Evolutionary conservation across 2,797 vertebrate species (phyloP).

Genomic region (Luscinia megarhynchos): DNA sequence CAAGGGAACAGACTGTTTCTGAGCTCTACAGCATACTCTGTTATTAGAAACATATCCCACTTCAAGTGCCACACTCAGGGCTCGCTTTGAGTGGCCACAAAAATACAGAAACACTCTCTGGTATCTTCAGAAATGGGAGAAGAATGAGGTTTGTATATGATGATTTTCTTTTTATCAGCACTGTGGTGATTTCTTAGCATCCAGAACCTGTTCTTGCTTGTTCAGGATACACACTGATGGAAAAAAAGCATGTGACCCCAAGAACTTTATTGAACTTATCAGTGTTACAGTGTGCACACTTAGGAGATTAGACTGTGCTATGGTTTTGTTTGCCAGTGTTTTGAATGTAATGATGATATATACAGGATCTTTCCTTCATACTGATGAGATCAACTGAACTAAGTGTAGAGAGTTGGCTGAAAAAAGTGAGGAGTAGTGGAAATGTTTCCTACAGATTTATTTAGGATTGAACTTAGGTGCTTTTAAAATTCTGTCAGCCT

Average conservation of each 20-base stretch:
- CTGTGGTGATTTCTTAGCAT: neutral
- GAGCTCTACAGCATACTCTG: neutral
- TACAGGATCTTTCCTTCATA: neutral
- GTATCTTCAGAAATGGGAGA: neutral
- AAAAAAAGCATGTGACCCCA: neutral
- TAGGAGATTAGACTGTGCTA: neutral
- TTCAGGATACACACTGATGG: neutral
- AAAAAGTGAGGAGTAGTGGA: neutral
- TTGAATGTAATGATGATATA: neutral
- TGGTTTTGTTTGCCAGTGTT: neutral
- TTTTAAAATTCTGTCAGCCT: neutral
- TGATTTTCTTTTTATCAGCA: neutral
- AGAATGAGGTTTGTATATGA: neutral
- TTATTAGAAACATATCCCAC: neutral
- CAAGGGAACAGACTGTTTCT: neutral
- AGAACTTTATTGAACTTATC: neutral
- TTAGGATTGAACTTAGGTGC: neutral
- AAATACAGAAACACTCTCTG: neutral
- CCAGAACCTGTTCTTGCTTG: neutral
- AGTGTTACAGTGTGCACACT: neutral
- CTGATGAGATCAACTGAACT: neutral
- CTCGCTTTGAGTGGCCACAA: neutral
- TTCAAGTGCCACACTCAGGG: neutral
- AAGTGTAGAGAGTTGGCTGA: neutral
- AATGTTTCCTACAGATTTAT: neutral